phyloP scores from a whole-genome alignment of 2,888 invertebrate species.

The Hirtodrosophila trivittata region DNA sequence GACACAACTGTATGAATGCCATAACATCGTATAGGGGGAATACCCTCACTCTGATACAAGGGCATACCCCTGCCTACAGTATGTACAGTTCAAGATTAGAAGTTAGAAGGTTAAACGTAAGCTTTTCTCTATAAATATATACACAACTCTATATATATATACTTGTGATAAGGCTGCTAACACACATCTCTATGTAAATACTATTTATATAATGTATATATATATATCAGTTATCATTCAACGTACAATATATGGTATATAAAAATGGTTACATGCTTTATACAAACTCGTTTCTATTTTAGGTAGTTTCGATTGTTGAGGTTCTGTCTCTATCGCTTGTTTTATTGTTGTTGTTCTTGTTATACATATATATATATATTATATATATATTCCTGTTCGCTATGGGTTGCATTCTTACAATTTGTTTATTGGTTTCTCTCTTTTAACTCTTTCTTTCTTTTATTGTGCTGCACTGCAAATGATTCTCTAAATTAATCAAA shows the following conservation, averaged over 20 bases:
- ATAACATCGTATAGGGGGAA: slow-evolving; percentile 24
- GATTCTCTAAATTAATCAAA: slow-evolving; percentile 64
- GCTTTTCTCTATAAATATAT: too few relatives aligned
- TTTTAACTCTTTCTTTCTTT: slow-evolving; percentile 38
- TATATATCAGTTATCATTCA: background rate
- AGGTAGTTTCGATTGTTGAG: background rate
- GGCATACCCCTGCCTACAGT: too few relatives aligned
- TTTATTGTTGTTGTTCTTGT: background rate
- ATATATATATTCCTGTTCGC: background rate
- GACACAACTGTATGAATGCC: slow-evolving; percentile 51
- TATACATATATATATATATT: background rate
- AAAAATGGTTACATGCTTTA: too few relatives aligned
- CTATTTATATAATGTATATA: too few relatives aligned
- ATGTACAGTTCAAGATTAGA: background rate
- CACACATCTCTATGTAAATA: slow-evolving; percentile 8
- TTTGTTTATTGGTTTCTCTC: slow-evolving; percentile 7
- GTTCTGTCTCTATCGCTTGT: background rate
- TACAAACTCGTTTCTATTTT: background rate
- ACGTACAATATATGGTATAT: too few relatives aligned
- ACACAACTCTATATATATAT: too few relatives aligned
- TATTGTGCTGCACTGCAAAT: slow-evolving; percentile 80
- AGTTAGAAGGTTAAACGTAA: too few relatives aligned
- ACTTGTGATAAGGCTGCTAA: background rate
- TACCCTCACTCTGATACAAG: too few relatives aligned
- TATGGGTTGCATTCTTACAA: background rate